Conservation (phyloP, 2,113 vertebrate genomes). For the Crotalus helleri region DNA sequence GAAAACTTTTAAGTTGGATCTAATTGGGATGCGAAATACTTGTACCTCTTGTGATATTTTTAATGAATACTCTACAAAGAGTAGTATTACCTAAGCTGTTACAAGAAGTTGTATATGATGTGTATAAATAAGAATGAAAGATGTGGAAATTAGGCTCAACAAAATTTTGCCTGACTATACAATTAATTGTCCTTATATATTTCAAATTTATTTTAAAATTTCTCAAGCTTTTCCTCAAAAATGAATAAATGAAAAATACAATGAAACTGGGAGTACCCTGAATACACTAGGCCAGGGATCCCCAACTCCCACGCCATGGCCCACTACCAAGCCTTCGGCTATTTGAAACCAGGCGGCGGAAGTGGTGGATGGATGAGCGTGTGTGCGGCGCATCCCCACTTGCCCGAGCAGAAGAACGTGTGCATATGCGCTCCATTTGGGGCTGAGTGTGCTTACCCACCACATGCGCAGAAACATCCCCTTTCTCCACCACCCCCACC, state of each 20-base stretch:
- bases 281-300: slow-evolving; percentile 33
- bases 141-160: neutral
- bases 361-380: neutral
- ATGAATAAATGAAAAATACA: slow-evolving; percentile 19
- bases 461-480: no score
- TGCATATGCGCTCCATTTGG: neutral
- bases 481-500: no score
- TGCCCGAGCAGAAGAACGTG: neutral
- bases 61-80: neutral
- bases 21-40: neutral
- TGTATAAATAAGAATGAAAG: neutral
- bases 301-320: neutral
- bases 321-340: neutral
- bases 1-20: neutral
- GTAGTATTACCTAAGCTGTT: neutral
- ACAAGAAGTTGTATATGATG: neutral
- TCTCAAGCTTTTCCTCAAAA: neutral
- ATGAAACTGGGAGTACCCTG: slow-evolving; percentile 26
- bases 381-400: neutral
- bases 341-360: neutral
- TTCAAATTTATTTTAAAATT: slow-evolving; percentile 23
- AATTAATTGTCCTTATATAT: neutral
- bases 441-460: neutral
- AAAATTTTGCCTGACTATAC: neutral
- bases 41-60: neutral